Base-by-base conservation (phyloP, 2,797 vertebrate genomes). In the Rhadinocentrus ornatus region DNA sequence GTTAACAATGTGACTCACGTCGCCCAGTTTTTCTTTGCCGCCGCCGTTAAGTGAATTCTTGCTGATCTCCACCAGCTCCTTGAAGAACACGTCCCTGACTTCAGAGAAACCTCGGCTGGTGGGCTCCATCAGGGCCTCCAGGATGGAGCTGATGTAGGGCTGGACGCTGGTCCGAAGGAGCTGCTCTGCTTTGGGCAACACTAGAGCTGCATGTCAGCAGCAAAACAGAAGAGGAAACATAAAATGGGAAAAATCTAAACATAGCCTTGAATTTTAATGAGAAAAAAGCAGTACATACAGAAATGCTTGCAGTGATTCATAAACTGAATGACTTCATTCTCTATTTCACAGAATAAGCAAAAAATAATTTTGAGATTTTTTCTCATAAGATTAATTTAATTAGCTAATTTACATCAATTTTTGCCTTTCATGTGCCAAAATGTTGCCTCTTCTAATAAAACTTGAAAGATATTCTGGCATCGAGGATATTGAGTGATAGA, bases 121-220 rank as follows among this genome's bases (percentile, higher is more conserved):
- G 80, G 97, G 97, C 50, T 95, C 94, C 98, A 99, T 99, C 88
- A 99, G 92, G 11, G 96, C 97, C 73, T 99, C 98, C 90, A 99
- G 93, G 89, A 99, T 99, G 91, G 97, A 99, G 37, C 92, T 84
- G 88, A 99, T 95, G 87, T 97, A 98, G 32, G 98, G 96, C 91
- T 99, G 96, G 31, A 99, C 83, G 0, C 92, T 97, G 83, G 87
- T 94, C 58, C 94, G 93, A 20, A 98, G 94, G 0, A 97, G 94
- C 53, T 97, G 78, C 81, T 99, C 97, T 0, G 96, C 96, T 85
- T 95, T 96, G 39, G 96, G 95, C 44, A 96, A 83, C 74, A 98
- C 95, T 0, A 95, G 88, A 0, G 93, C 97, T 99, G 91, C 1
- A 62, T 0, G 0, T 6, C 22, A 41, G 60, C n/a, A 57, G 26